A percentile compares a stretch with the other conserved stretches of the same genome.
Evolutionary conservation across 37 sponge, comb jelly and placozoan species (phyloP).

Genomic region (Bolinopsis microptera): DNA sequence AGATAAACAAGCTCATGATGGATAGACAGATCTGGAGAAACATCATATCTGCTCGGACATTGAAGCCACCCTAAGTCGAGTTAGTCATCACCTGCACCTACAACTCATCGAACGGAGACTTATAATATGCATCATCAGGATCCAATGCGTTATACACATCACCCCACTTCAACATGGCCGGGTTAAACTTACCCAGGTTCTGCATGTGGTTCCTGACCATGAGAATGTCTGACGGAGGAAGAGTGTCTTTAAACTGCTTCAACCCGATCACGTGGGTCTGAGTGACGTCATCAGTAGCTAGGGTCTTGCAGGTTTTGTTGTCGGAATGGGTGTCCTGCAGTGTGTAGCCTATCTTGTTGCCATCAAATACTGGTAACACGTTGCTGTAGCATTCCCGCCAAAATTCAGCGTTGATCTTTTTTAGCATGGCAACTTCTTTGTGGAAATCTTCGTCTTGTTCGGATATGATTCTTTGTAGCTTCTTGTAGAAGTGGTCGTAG

Average conservation of each 20-base stretch:
- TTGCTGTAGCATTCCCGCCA: conserved; percentile 17
- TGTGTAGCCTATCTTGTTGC: conserved; percentile 8
- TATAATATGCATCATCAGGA: neutral
- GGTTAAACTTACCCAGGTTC: neutral
- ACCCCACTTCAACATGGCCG: conserved; percentile 31
- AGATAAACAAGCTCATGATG: no score
- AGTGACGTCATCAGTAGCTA: conserved; percentile 40
- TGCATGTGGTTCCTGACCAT: conserved; percentile 57
- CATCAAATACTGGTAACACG: neutral
- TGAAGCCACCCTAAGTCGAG: no score
- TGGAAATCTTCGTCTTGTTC: conserved; percentile 24
- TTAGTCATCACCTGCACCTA: no score
- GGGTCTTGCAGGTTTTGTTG: neutral
- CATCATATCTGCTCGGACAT: no score
- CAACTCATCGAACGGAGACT: no score
- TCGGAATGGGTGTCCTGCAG: neutral
- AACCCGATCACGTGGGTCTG: conserved; percentile 30
- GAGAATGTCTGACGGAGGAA: conserved; percentile 7
- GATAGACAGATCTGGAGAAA: no score
- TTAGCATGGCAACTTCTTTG: neutral
- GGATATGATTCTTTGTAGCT: neutral
- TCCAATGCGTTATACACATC: neutral
- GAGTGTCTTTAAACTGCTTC: conserved; percentile 5
- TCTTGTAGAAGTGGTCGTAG: conserved; percentile 16
- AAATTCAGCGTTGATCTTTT: neutral